Percentiles rank a stretch among this genome's conserved stretches.
These are phyloP conservation scores for Lordiphosa stackelbergi DNA, from an alignment of 1,140 invertebrate genomes.

Conservation along the genomic window DNA sequence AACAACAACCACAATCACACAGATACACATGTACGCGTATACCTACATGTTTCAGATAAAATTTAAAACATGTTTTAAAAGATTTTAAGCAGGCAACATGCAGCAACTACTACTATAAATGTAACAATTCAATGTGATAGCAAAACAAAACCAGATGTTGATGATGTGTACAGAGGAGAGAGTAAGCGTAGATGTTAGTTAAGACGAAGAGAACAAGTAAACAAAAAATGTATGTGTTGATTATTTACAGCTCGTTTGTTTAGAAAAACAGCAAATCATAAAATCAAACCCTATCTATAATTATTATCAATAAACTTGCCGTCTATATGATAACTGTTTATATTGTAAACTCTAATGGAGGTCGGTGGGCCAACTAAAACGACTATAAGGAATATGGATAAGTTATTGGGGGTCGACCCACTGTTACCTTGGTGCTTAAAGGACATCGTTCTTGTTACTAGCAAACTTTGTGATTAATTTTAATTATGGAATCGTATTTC, in stretches of 20 bases:
- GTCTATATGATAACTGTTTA: constrained; percentile 39
- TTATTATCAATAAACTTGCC: constrained; percentile 71
- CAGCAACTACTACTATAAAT: constrained; percentile 76
- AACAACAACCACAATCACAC: constrained; percentile 22
- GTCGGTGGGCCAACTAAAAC: too few relatives aligned
- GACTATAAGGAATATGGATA: too few relatives aligned
- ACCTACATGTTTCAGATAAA: constrained; percentile 68
- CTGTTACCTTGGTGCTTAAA: too few relatives aligned
- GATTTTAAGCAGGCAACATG: constrained; percentile 70
- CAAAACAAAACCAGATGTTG: constrained; percentile 75
- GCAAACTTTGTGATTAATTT: too few relatives aligned
- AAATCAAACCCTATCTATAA: constrained; percentile 72
- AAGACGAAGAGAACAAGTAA: constrained; percentile 41
- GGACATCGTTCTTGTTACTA: too few relatives aligned
- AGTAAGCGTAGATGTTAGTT: constrained; percentile 60
- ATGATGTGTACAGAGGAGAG: constrained; percentile 64
- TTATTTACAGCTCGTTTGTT: constrained; percentile 74
- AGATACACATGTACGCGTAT: constrained; percentile 40
- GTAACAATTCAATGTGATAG: constrained; percentile 77
- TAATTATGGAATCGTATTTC: too few relatives aligned
- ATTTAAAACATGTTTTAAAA: constrained; percentile 70
- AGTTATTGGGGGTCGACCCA: too few relatives aligned
- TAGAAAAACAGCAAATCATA: constrained; percentile 43
- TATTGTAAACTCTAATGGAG: not conserved
- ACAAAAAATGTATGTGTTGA: constrained; percentile 56